Percentiles rank a stretch among this genome's conserved stretches.
These are phyloP conservation scores for Petrocephalus schoutedeni DNA, from an alignment of 2,797 vertebrate genomes.

Conservation along the genomic window DNA sequence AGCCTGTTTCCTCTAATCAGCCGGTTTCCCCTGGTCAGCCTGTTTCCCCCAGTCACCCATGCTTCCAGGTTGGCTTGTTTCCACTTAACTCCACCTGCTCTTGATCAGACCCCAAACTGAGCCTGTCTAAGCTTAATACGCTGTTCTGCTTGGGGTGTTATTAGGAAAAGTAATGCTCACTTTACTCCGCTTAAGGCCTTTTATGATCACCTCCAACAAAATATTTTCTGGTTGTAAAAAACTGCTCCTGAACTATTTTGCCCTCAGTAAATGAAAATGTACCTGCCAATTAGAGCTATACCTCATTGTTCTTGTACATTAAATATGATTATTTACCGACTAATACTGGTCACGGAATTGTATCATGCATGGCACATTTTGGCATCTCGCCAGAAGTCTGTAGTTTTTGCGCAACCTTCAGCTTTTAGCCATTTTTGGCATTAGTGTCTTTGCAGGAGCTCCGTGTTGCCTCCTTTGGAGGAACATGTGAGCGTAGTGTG, in stretches of 20 bases:
- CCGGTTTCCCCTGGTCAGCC: no score
- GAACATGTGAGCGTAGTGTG: background rate
- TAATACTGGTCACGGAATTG: background rate
- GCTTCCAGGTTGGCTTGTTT: background rate
- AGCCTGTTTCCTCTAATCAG: no score
- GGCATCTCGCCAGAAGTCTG: background rate
- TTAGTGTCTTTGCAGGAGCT: background rate
- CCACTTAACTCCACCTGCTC: slow-evolving; percentile 7
- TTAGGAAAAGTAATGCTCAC: slow-evolving; percentile 11
- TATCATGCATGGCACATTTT: background rate
- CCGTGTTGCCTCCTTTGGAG: background rate
- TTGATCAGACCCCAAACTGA: background rate
- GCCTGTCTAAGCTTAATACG: background rate
- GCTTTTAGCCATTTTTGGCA: background rate
- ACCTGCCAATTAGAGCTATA: background rate
- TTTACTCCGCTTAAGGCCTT: background rate
- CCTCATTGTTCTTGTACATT: background rate
- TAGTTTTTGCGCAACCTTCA: background rate
- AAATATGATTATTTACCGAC: background rate
- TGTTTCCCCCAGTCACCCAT: background rate
- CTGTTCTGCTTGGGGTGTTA: background rate
- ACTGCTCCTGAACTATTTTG: background rate
- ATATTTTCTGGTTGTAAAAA: background rate
- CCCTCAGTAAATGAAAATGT: background rate
- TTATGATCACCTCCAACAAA: background rate